Evolutionary conservation across 2,888 invertebrate genomes (phyloP).

Genomic region (Ceriagrion tenellum): DNA sequence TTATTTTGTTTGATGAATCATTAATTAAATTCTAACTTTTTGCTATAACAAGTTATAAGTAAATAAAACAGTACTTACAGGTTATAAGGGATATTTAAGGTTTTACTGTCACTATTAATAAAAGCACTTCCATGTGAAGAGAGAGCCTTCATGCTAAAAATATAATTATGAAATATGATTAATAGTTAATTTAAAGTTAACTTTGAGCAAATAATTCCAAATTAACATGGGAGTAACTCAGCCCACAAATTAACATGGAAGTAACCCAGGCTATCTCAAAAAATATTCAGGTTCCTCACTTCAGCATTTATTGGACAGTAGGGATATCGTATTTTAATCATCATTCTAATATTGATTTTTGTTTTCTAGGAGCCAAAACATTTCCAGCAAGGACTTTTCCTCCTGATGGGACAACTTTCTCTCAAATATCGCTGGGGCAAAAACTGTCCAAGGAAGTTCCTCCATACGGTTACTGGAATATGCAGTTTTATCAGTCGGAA

Average conservation of each 20-base stretch:
- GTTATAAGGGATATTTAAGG: not conserved
- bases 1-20: not conserved
- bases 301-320: slow-evolving; percentile 71
- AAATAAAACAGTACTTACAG: not conserved
- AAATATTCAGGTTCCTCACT: not conserved
- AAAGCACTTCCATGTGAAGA: not conserved
- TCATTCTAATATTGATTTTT: slow-evolving; percentile 56
- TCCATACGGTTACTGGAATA: slow-evolving; percentile 97
- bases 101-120: not conserved
- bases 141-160: not conserved
- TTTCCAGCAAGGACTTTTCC: slow-evolving; percentile 95
- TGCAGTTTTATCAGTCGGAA: slow-evolving; percentile 97
- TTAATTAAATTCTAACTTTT: not conserved
- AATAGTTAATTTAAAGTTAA: not conserved
- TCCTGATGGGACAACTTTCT: slow-evolving; percentile 95
- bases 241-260: not conserved
- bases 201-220: not conserved
- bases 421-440: slow-evolving; percentile 92
- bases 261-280: not conserved
- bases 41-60: not conserved
- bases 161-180: not conserved
- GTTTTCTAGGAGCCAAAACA: slow-evolving; percentile 87
- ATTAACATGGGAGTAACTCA: not conserved
- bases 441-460: slow-evolving; percentile 93
- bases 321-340: slow-evolving; percentile 73